Evolutionary conservation across 2,888 invertebrate genomes (phyloP), one percentile per base, ranked within the genome.

Genomic region (Eledona agricola): DNA sequence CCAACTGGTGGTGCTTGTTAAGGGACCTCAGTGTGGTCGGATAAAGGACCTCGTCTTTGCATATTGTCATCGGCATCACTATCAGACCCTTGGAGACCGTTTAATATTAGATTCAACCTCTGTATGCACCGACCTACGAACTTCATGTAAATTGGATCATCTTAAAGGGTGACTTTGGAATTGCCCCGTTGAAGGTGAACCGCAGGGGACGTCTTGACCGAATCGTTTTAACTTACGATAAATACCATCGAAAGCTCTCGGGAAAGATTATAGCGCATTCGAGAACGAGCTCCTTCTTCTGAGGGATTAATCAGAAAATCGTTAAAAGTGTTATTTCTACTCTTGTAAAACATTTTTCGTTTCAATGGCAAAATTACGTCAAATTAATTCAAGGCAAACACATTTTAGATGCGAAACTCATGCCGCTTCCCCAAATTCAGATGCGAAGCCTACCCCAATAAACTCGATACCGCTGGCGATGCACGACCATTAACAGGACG

Each of bases 131-230:
- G 51, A 57, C 52, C 53, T 53, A 51, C 22, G 51, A 51, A 58
- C 49, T 58, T 55, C 46, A 58, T 62, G 62, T 54, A 54, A 55
- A 60, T 60, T 56, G 52, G 51, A 57, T 43, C 57, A 55, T 57
- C 54, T 56, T 56, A 55, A 57, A 51, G 31, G 51, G 51, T 54
- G 58, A 58, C 52, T 49, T 50, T 56, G 46, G 22, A 53, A 22
- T 25, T 38, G 38, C 37, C 29, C 19, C 34, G 20, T 19, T 31
- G 6, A 20, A 37, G 23, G 31, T 12, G 23, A 20, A 10, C 19
- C 40, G 15, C 13, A 25, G 11, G 32, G 49, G 49, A 32, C 31
- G 32, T 25, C 32, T 49, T 49, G 49, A 49, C 49, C 49, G 20
- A 40, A 49, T 49, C 40, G 49, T 40, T 49, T 40, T 49, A 38